A percentile compares a stretch with the other conserved stretches of the same genome.
phyloP scores from a whole-genome alignment of 2,888 invertebrate species.

The Drosophila hamatofila region DNA sequence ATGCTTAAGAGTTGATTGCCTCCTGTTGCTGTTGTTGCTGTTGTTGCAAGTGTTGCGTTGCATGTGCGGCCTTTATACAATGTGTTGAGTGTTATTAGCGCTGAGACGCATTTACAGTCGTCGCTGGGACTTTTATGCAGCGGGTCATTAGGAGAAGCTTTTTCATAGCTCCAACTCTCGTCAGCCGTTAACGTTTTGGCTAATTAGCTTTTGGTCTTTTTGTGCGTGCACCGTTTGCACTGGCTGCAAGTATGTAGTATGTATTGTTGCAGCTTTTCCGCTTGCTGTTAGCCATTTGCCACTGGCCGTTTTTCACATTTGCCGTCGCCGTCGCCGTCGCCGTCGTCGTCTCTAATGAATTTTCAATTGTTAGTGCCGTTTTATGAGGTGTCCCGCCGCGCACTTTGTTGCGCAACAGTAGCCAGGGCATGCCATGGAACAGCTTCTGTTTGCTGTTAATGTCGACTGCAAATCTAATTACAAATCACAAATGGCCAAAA shows the following conservation, averaged over 20 bases:
- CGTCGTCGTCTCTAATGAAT: conserved; percentile 64
- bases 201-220: conserved; percentile 73
- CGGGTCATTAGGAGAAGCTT: conserved; percentile 59
- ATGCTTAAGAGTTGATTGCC: conserved; percentile 12
- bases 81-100: conserved; percentile 51
- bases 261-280: conserved; percentile 29
- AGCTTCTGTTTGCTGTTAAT: conserved; percentile 49
- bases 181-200: conserved; percentile 72
- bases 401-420: conserved; percentile 73
- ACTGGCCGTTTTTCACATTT: conserved; percentile 28
- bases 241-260: conserved; percentile 52
- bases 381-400: conserved; percentile 76
- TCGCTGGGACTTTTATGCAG: conserved; percentile 49
- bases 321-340: conserved; percentile 28
- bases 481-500: conserved; percentile 78
- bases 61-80: conserved; percentile 39
- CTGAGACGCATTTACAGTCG: conserved; percentile 20
- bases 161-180: conserved; percentile 64
- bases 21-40: background rate
- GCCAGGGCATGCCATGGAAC: conserved; percentile 31
- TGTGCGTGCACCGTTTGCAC: conserved; percentile 65
- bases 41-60: conserved; percentile 17
- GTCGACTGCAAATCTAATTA: conserved; percentile 71
- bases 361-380: conserved; percentile 75
- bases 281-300: conserved; percentile 26